Base-by-base conservation (phyloP, 2,888 invertebrate species). In the Torymus aiolomorphi region DNA sequence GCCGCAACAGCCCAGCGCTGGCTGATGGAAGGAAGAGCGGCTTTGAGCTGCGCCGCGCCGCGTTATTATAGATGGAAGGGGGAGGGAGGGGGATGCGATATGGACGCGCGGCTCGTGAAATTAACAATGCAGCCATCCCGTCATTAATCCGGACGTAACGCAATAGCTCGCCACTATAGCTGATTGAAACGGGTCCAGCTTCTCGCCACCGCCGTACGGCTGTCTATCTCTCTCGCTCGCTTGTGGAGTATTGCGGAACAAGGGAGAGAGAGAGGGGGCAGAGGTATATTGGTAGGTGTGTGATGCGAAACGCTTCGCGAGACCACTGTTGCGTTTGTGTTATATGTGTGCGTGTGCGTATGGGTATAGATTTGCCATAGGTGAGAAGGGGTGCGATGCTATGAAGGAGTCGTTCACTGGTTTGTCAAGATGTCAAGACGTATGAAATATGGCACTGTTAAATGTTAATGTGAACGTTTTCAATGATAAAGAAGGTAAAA, bases 121-220 rank as follows among this genome's bases (percentile, higher is more conserved):
- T 76, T 76, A 67, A 80, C 85, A 85, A 86, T 85, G 85, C 67
- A 72, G 62, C 85, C 84, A 84, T 85, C 83, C 84, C 83, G 85
- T 85, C 84, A 85, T 87, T 86, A 86, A 85, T 87, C 84, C 85
- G 77, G 78, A 80, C 82, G 81, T 77, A 74, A 74, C 10, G 73
- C 78, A 73, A 73, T 71, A 65, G 54, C 67, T 71, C 69, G 54
- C 61, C 76, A 42, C 66, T 57, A 20, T 20, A 31, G 57, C 67
- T 73, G 73, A 71, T 71, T 77, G 70, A 76, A 76, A 70, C 51
- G 54, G 63, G 54, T 65, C 67, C 67, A 61, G 59, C 59, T 11
- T 59, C 65, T 65, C 72, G 10, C 31, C 52, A 14, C 31, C 5
- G 10, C 57, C 24, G 52, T 67, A 18, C 49, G 42, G 10, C 16